Conservation (phyloP, 1,140 invertebrate species). For the Pseudomyrmex pallidus region DNA sequence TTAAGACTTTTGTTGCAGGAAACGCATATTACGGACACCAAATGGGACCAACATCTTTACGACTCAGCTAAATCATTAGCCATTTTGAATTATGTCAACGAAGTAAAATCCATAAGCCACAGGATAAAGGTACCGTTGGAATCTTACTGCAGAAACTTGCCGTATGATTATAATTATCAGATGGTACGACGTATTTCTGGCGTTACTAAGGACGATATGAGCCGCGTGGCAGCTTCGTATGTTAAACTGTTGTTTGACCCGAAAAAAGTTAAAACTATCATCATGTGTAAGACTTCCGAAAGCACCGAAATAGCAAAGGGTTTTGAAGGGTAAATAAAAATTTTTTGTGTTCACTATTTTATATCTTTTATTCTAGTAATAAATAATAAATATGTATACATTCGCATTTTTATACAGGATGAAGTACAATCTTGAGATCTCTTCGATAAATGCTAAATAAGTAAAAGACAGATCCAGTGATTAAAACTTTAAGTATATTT, state of each 20-base stretch:
- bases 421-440: constrained; percentile 85
- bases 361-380: constrained; percentile 76
- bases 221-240: constrained; percentile 89
- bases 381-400: constrained; percentile 72
- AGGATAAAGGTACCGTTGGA: constrained; percentile 89
- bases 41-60: constrained; percentile 91
- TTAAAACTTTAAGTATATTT: no score
- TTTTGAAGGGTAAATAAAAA: constrained; percentile 88
- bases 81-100: constrained; percentile 93
- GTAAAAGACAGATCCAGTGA: no score
- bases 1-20: constrained; percentile 85
- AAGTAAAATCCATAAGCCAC: constrained; percentile 90
- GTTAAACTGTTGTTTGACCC: constrained; percentile 89
- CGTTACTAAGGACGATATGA: constrained; percentile 89
- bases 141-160: constrained; percentile 89
- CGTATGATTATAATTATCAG: constrained; percentile 89
- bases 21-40: constrained; percentile 86
- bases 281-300: constrained; percentile 92
- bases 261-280: constrained; percentile 86
- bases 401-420: constrained; percentile 83
- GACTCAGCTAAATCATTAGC: constrained; percentile 94
- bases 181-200: constrained; percentile 88
- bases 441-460: constrained; percentile 80
- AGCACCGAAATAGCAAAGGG: constrained; percentile 87
- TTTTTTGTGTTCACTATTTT: constrained; percentile 24